A percentile compares a stretch with the other conserved stretches of the same genome.
Conservation (phyloP, 2,797 vertebrate genomes). For the Capromys pilorides region DNA sequence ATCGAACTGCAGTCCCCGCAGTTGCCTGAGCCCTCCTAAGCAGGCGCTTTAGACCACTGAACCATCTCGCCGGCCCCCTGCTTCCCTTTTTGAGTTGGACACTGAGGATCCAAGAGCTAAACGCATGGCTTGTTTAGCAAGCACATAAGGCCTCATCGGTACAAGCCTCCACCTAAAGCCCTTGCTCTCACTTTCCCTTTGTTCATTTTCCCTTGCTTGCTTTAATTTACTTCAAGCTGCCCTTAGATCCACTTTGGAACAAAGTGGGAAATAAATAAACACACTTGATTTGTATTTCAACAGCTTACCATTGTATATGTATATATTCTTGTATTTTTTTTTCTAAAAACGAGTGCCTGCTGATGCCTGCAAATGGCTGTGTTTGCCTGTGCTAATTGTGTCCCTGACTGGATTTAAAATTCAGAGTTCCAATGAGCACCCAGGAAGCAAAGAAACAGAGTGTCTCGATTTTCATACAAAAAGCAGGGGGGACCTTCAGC, state of each 20-base stretch:
- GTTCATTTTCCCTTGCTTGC: neutral
- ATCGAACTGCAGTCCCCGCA: too few relatives aligned
- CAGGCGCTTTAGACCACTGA: too few relatives aligned
- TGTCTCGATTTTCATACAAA: neutral
- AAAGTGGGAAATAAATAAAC: constrained; percentile 57
- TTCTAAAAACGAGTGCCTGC: constrained; percentile 47
- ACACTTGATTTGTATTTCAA: constrained; percentile 50
- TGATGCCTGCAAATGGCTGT: constrained; percentile 29
- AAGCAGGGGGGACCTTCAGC: neutral
- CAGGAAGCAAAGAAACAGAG: neutral
- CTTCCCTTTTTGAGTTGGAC: neutral
- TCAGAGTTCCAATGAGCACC: neutral
- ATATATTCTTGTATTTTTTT: constrained; percentile 17
- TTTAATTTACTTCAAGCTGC: constrained; percentile 53
- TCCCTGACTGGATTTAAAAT: constrained; percentile 19
- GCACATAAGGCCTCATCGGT: neutral
- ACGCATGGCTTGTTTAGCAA: neutral
- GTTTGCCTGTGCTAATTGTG: constrained; percentile 30
- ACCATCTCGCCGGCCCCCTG: too few relatives aligned
- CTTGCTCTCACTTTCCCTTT: neutral
- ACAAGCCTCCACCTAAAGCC: neutral
- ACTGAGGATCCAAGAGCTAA: neutral
- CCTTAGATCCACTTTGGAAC: constrained; percentile 59
- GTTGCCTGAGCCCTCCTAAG: too few relatives aligned
- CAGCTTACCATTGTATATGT: constrained; percentile 30